Conservation (phyloP, 2,888 invertebrate genomes). For the Plagodis dolabraria region DNA sequence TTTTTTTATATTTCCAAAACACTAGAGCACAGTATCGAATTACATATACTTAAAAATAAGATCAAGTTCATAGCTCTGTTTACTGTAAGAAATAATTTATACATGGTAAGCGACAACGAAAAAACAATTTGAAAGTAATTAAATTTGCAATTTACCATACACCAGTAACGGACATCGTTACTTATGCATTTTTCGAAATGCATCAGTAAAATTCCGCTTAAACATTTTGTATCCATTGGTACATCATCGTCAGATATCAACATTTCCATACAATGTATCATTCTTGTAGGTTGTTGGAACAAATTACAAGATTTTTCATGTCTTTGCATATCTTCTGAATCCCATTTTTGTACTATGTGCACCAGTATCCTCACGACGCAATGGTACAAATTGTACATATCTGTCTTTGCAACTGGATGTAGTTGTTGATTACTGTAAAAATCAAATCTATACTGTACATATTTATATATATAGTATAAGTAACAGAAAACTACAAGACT, state of each 20-base stretch:
- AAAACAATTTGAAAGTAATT: too few relatives aligned
- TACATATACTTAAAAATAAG: too few relatives aligned
- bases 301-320: slow-evolving; percentile 2
- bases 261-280: slow-evolving; percentile 42
- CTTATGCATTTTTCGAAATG: slow-evolving; percentile 66
- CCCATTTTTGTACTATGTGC: slow-evolving; percentile 58
- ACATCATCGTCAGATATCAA: slow-evolving; percentile 77
- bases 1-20: too few relatives aligned
- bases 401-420: slow-evolving; percentile 60
- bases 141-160: too few relatives aligned
- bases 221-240: slow-evolving; percentile 87
- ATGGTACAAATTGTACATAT: slow-evolving; percentile 64
- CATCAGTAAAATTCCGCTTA: slow-evolving; percentile 85
- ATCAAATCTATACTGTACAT: too few relatives aligned
- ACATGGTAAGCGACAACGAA: too few relatives aligned
- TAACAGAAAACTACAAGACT: too few relatives aligned
- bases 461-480: too few relatives aligned
- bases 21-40: too few relatives aligned
- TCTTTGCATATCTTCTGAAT: neutral
- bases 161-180: slow-evolving; percentile 37
- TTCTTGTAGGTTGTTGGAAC: slow-evolving; percentile 29
- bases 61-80: too few relatives aligned
- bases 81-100: too few relatives aligned
- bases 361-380: slow-evolving; percentile 58
- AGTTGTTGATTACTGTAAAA: too few relatives aligned